These are phyloP conservation scores for Adoxophyes honmai DNA, from an alignment of 1,140 invertebrate species.

Conservation along the genomic window DNA sequence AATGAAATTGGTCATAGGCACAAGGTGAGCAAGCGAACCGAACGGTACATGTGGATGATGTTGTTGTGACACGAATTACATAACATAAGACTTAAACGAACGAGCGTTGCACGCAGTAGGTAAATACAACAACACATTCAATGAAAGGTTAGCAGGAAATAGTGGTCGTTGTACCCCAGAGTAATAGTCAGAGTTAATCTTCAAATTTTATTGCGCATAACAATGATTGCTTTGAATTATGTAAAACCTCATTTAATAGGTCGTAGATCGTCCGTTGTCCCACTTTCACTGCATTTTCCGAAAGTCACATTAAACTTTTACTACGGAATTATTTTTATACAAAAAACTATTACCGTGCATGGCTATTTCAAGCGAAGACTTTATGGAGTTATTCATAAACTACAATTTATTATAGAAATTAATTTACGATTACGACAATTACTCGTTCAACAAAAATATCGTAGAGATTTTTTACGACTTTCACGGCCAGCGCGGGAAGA, in stretches of 20 bases:
- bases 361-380: neutral
- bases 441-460: neutral
- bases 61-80: conserved; percentile 5
- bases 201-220: conserved; percentile 7
- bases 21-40: neutral
- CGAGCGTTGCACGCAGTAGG: neutral
- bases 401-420: neutral
- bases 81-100: conserved; percentile 1
- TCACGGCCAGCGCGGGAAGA: conserved; percentile 1
- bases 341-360: neutral
- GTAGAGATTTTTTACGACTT: conserved; percentile 12
- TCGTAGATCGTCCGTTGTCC: conserved; percentile 30
- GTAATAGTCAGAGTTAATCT: neutral
- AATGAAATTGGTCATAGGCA: no score
- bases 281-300: conserved; percentile 46
- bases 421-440: conserved; percentile 12
- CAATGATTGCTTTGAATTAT: conserved; percentile 8
- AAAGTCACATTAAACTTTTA: conserved; percentile 6
- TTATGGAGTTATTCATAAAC: conserved; percentile 14
- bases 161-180: neutral
- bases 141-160: conserved; percentile 2
- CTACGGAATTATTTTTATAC: conserved; percentile 7
- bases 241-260: conserved; percentile 24
- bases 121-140: no score
- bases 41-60: neutral